Percentiles rank a stretch among this genome's conserved stretches.
Evolutionary conservation across 2,797 vertebrate genomes (phyloP).

Genomic region (Tachyglossus aculeatus): DNA sequence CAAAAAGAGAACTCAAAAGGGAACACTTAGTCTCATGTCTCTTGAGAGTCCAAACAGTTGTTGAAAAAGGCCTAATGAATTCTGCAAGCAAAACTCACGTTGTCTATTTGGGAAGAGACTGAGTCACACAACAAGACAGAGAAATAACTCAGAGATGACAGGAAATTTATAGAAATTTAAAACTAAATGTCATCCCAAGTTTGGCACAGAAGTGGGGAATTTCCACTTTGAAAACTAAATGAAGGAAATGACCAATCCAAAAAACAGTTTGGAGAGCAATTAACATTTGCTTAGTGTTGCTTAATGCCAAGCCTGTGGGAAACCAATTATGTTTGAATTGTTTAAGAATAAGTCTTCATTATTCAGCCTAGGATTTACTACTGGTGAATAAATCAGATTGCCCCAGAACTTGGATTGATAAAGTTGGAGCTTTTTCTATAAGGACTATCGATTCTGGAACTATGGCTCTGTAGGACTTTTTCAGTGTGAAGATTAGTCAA

Average conservation of each 20-base stretch:
- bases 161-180: no score
- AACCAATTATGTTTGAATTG: neutral
- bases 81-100: neutral
- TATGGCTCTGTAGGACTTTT: neutral
- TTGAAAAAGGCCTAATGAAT: neutral
- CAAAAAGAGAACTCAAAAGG: neutral
- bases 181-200: no score
- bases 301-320: conserved; percentile 1
- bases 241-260: neutral
- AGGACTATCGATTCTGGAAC: neutral
- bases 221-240: conserved; percentile 6
- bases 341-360: neutral
- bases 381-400: conserved; percentile 5
- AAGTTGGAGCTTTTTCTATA: neutral
- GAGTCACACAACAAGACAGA: neutral
- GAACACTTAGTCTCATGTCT: conserved; percentile 4
- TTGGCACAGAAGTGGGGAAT: neutral
- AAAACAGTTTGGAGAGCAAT: neutral
- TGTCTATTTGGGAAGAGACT: neutral
- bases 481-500: neutral
- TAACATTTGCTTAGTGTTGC: neutral
- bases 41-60: neutral
- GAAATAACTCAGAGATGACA: neutral
- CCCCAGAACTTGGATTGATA: neutral
- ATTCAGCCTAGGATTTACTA: conserved; percentile 5